Base-by-base conservation (phyloP, 2,888 invertebrate species). In the Linnaemya tessellans region DNA sequence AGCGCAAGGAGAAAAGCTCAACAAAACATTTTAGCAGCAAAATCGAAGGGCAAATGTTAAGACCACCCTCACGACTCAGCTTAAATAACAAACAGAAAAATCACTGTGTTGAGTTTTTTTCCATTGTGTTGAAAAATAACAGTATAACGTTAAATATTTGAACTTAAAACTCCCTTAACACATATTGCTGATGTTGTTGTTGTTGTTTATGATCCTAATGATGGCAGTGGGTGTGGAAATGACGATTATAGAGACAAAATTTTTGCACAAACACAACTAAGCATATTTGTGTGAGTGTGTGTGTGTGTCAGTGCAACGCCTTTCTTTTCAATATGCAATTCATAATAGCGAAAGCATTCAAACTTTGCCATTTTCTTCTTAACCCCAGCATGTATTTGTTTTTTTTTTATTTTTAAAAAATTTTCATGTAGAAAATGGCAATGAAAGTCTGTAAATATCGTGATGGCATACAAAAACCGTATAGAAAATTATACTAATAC, bases 261-360 rank as follows among this genome's bases (percentile, higher is more conserved):
- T 1, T 18, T 43, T 43, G 22, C 46, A 25, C 1, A 9, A 0
- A 8, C 54, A 49, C 41, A 8, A 64, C 9, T 20, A 25, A 20
- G 41, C 7, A 5, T 18, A 3, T 18, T 11, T 15, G 10, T 41
- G 11, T 15, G 10, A 30, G 11, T 15, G 62, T 79, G 15, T 18
- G 9, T 78, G 15, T 46, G 30, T 56, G 56, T 18, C 30, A 49
- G 20, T 62, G 68, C 62, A 70, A 81, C 75, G 81, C 81, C 81
- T 81, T 81, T 56, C 75, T 62, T 62, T 62, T 75, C 68, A 25
- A 81, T 75, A 81, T 68, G 75, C 81, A 81, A 81, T 81, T 75
- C 62, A 56, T 74, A 75, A 67, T 54, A 80, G 73, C 41, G 38
- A 80, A 64, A 15, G 22, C 41, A 41, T 71, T 80, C 38, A 65